Base-by-base conservation (phyloP, 2,113 vertebrate species). In the Suncus etruscus region DNA sequence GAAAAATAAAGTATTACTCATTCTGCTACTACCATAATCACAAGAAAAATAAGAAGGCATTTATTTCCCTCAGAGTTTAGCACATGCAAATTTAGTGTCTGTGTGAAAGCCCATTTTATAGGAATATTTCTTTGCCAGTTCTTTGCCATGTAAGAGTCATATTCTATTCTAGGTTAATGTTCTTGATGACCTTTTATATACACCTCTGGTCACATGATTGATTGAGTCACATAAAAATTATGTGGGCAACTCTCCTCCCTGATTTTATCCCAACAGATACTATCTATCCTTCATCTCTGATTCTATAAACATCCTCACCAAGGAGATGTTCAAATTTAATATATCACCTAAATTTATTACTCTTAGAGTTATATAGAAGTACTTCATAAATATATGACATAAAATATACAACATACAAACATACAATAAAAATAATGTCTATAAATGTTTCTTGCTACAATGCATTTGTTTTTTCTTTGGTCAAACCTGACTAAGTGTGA, bases 111-210 rank as follows among this genome's bases (percentile, higher is more conserved):
- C 0, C 97, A 61, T 86, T 89, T 97, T 83, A 0, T 74, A 95
- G 61, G 95, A 94, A 69, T 96, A 87, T 79, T 96, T 97, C 54
- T 95, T 96, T 45, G 63, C 77, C 84, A 97, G 61, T n/a, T 97
- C 93, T 92, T n/a, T n/a, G n/a, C 58, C 3, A 69, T 87, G 82
- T 86, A 81, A 91, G 63, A 58, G 87, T 96, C 73, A 85, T 25
- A 48, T 70, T 72, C 12, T 72, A 27, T 32, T 95, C 66, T 76
- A 93, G 32, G 11, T 87, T 69, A 78, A 24, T 68, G 20, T 54
- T 58, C 63, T 77, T 7, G 54, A 9, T 69, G 48, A 70, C 6
- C 6, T 54, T 91, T 91, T 77, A 81, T 11, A 10, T 20, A 72
- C 6, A 25, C 11, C 15, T 81, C 50, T 78, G 29, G 45, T 58